phyloP scores from a whole-genome alignment of 1,140 invertebrate species.

The Manduca sexta region DNA sequence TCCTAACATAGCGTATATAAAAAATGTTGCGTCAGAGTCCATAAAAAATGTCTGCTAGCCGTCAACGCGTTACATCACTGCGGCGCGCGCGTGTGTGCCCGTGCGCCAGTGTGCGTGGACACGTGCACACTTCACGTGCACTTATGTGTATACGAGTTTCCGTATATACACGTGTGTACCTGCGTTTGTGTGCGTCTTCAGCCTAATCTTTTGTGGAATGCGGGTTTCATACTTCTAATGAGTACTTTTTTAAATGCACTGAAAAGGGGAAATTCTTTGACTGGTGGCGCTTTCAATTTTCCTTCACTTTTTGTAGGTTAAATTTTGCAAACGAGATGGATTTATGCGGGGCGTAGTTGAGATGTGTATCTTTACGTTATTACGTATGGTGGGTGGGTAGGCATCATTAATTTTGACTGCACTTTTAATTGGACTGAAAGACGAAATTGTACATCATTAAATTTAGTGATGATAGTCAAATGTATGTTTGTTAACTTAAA shows the following conservation, averaged over 20 bases:
- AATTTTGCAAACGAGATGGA: slow-evolving; percentile 16
- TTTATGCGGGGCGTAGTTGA: slow-evolving; percentile 3
- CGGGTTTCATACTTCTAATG: slow-evolving; percentile 61
- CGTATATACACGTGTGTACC: not conserved
- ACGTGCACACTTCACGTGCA: slow-evolving; percentile 26
- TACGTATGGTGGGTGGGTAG: not conserved
- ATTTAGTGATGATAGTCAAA: no score
- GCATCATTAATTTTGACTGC: no score
- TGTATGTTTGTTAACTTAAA: no score
- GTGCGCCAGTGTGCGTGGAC: no score
- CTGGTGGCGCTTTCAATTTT: slow-evolving; percentile 17
- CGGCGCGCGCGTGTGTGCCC: slow-evolving; percentile 1
- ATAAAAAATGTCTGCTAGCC: slow-evolving; percentile 69
- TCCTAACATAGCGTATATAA: slow-evolving; percentile 53
- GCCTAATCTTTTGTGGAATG: slow-evolving; percentile 68
- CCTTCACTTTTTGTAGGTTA: slow-evolving; percentile 13
- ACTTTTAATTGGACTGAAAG: no score
- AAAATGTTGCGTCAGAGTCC: slow-evolving; percentile 66
- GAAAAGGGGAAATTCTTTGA: slow-evolving; percentile 57
- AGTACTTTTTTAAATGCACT: slow-evolving; percentile 61
- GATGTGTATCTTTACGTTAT: not conserved
- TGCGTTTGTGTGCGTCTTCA: slow-evolving; percentile 23
- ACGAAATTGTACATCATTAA: no score
- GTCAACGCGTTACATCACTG: slow-evolving; percentile 66
- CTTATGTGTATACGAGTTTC: slow-evolving; percentile 15